phyloP scores from a whole-genome alignment of 2,113 vertebrate species.

The Pteruthius melanotis region DNA sequence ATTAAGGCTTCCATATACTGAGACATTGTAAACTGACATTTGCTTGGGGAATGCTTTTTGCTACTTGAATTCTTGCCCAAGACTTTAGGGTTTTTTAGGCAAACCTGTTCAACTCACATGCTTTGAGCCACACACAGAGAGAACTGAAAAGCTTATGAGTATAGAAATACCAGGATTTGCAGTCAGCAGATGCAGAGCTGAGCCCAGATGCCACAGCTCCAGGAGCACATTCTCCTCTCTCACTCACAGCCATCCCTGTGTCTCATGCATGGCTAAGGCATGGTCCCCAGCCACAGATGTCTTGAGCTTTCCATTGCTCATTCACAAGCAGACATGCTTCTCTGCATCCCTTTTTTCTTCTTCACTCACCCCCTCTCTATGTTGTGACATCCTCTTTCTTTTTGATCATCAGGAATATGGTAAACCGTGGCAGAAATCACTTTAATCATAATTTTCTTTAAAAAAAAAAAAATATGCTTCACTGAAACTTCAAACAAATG shows the following conservation, averaged over 20 bases:
- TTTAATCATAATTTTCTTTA: not conserved
- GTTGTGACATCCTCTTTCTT: not conserved
- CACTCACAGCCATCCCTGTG: fast-evolving
- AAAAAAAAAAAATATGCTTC: not conserved
- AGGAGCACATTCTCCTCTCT: not conserved
- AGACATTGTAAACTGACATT: not conserved
- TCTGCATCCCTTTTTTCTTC: not conserved
- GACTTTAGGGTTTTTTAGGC: not conserved
- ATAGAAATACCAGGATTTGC: not conserved
- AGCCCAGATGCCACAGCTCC: not conserved
- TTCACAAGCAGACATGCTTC: fast-evolving
- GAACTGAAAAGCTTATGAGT: not conserved
- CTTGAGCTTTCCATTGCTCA: not conserved
- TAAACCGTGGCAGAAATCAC: not conserved
- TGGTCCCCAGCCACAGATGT: not conserved
- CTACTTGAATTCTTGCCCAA: not conserved
- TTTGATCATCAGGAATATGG: not conserved
- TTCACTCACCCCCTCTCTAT: not conserved
- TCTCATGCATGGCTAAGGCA: fast-evolving
- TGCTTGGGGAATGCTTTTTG: not conserved
- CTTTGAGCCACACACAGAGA: not conserved
- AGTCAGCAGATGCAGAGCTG: not conserved
- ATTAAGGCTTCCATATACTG: not conserved
- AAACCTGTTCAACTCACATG: not conserved
- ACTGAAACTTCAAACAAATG: not conserved